phyloP scores from a whole-genome alignment of 2,797 vertebrate species.

The Lepidocolaptes lacrymiger region DNA sequence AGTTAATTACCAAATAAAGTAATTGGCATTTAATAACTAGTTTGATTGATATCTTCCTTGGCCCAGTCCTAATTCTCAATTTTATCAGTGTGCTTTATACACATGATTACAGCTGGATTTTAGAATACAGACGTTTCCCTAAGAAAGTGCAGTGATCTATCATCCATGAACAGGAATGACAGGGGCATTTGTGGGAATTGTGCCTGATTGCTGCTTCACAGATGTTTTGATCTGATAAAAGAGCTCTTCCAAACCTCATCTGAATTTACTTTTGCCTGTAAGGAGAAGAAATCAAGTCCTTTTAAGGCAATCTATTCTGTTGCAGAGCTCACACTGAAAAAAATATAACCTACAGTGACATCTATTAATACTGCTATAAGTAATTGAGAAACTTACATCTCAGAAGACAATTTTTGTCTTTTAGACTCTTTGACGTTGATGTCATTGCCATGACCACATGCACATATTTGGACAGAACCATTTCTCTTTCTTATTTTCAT shows the following conservation, averaged over 20 bases:
- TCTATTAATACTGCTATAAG: neutral
- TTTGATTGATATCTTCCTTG: conserved; percentile 10
- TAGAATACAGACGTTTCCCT: neutral
- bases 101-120: neutral
- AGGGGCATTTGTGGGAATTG: neutral
- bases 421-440: neutral
- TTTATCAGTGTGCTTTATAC: neutral
- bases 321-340: neutral
- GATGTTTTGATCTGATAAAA: neutral
- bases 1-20: conserved; percentile 53
- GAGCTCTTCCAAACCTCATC: neutral
- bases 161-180: neutral
- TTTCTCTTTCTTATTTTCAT: neutral
- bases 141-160: neutral
- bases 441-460: neutral
- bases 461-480: neutral
- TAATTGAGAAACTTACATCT: neutral
- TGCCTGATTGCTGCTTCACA: neutral
- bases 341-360: neutral
- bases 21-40: conserved; percentile 42
- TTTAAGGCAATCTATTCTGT: neutral
- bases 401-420: neutral
- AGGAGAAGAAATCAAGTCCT: neutral
- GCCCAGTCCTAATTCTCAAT: neutral
- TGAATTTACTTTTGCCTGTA: neutral